Evolutionary conservation across 1,140 invertebrate species (phyloP), one percentile per base, ranked within the genome.

Genomic region (Ostrea edulis): DNA sequence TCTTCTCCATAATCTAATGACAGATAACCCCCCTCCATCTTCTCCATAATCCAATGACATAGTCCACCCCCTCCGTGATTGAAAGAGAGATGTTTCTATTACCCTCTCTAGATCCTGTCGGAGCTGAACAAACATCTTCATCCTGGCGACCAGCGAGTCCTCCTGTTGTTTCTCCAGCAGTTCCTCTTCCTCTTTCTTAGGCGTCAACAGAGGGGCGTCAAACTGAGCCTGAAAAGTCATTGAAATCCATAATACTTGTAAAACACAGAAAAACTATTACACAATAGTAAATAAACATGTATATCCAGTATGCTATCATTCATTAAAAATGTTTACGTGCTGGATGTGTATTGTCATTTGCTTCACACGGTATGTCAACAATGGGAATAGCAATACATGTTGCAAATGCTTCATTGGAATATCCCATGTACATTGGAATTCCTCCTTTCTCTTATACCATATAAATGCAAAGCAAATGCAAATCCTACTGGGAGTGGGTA

Each of bases 61-160:
- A 44, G 35, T 44, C 35, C 35, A 44, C 5, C 35, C 35, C 35
- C 35, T 44, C 35, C 5, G 5, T 44, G 35, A 44, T 44, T 44
- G 1, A 44, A 2, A 2, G 35, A 44, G 2, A 44, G 35, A 44
- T 2, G 35, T 5, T 44, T 44, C 35, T 44, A 22, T 83, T 54
- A 83, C 98, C 93, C 98, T 96, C 94, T 99, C 98, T 55, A 99
- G 95, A 95, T 99, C 98, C 95, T 99, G 98, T 14, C 98, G 96
- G 8, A 99, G 95, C 93, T 99, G 98, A 2, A 99, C 98, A 95
- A 99, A 99, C 96, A 98, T 98, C 95, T 98, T 98, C 97, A 98
- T 98, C 92, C 98, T 97, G 92, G 99, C 98, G 65, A 95, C 92
- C 35, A 98, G 95, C 95, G 98, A 98, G 89, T 96, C 95, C 89